Percentiles rank a stretch among this genome's conserved stretches.
Conservation (phyloP, 2,888 invertebrate genomes). For the Pocota personata region DNA sequence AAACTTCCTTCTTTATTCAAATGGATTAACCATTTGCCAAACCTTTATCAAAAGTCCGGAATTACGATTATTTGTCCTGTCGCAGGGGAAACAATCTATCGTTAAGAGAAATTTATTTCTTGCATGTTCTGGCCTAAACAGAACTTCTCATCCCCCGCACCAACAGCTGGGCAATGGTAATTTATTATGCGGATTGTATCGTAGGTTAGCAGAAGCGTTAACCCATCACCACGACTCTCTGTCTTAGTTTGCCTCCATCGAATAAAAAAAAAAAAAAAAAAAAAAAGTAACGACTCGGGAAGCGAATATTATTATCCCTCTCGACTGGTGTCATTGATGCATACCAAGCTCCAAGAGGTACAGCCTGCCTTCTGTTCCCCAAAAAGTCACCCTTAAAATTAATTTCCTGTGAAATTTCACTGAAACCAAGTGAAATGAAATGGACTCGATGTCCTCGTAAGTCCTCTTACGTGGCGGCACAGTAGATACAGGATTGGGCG, state of each 20-base stretch:
- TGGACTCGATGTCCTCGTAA: slow-evolving; percentile 43
- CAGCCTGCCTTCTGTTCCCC: not conserved
- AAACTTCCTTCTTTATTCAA: slow-evolving; percentile 4
- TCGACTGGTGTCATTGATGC: slow-evolving; percentile 24
- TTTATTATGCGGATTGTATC: slow-evolving; percentile 47
- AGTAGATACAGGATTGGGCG: not conserved
- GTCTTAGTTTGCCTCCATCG: not conserved
- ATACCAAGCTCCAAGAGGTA: slow-evolving; percentile 35
- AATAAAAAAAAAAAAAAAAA: not conserved
- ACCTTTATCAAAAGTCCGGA: slow-evolving; percentile 46
- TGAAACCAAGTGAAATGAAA: slow-evolving; percentile 60
- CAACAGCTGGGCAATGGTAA: slow-evolving; percentile 9
- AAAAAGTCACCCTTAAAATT: slow-evolving; percentile 57
- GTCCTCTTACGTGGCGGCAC: slow-evolving; percentile 25
- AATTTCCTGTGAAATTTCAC: slow-evolving; percentile 68
- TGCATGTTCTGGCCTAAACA: slow-evolving; percentile 14
- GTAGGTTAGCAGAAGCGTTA: slow-evolving; percentile 49
- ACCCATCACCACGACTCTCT: slow-evolving; percentile 42
- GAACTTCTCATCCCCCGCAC: not conserved
- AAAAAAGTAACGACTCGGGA: not conserved
- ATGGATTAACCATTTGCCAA: slow-evolving; percentile 50
- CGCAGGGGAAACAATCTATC: slow-evolving; percentile 45
- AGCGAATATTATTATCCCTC: slow-evolving; percentile 29
- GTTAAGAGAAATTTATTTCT: slow-evolving; percentile 45
- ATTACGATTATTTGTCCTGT: slow-evolving; percentile 46